These are phyloP conservation scores for Falco cherrug DNA, from an alignment of 2,797 vertebrate genomes.

Conservation along the genomic window DNA sequence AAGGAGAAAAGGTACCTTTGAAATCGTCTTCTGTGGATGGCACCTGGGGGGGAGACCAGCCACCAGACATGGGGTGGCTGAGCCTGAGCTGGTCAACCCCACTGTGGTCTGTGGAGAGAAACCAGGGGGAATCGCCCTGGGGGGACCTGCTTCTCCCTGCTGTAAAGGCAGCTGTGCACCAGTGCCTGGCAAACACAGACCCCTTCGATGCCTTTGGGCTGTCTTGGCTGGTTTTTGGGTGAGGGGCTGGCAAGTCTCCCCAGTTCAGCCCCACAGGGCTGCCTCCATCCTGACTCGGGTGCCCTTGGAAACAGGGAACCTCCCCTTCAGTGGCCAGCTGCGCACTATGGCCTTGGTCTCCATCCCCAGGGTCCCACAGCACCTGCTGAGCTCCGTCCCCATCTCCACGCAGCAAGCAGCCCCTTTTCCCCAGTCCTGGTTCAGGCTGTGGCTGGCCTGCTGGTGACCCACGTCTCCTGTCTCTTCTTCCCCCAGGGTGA, in stretches of 20 bases:
- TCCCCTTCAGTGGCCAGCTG: background rate
- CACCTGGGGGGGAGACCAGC: background rate
- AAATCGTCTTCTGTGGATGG: background rate
- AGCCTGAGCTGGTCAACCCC: background rate
- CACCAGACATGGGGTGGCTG: background rate
- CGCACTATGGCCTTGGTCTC: background rate
- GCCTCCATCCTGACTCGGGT: background rate
- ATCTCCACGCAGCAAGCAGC: background rate
- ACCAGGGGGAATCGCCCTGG: rapidly evolving
- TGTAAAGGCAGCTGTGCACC: background rate
- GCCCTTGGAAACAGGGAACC: background rate
- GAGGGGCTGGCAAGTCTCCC: background rate
- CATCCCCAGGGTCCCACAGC: background rate
- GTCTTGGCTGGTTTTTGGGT: background rate
- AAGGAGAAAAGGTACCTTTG: constrained; percentile 84
- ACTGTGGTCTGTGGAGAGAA: background rate
- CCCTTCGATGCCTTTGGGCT: background rate
- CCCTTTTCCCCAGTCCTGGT: background rate
- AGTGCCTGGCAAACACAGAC: background rate
- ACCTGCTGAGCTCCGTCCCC: background rate
- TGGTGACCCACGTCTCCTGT: background rate
- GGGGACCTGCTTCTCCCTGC: rapidly evolving
- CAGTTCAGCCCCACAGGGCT: background rate
- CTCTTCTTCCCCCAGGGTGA: background rate
- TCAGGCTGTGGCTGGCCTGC: background rate